These are phyloP conservation scores for Tolypeutes matacus DNA, from an alignment of 2,797 vertebrate species.

Conservation along the genomic window DNA sequence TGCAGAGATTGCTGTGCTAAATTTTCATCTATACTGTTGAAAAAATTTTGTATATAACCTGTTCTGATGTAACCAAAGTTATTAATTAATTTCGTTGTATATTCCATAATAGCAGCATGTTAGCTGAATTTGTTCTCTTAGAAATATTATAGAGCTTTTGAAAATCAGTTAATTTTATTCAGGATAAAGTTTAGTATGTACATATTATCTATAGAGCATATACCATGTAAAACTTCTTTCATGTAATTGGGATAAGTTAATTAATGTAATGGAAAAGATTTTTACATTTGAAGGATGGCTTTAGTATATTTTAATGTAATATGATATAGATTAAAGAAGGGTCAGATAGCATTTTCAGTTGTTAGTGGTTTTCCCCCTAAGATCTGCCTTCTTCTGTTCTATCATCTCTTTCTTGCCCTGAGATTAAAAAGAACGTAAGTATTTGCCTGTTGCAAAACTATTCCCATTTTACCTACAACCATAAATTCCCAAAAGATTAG, in stretches of 20 bases:
- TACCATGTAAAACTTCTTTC: background rate
- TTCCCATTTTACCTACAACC: background rate
- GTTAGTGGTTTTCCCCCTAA: background rate
- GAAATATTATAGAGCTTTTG: background rate
- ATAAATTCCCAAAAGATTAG: background rate
- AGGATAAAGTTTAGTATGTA: background rate
- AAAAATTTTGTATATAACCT: background rate
- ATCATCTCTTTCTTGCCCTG: background rate
- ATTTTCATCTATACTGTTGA: background rate
- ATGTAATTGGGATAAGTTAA: background rate
- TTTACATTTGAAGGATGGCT: background rate
- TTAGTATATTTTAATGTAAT: background rate
- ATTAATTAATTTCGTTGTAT: background rate
- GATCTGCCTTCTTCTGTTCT: background rate
- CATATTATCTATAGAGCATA: background rate
- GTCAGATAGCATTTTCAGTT: slow-evolving; percentile 1
- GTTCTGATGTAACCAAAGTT: background rate
- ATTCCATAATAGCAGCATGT: background rate
- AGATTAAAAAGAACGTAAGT: background rate
- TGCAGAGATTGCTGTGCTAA: background rate
- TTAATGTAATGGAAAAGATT: background rate
- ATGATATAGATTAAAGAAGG: slow-evolving; percentile 3
- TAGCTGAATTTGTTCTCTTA: background rate
- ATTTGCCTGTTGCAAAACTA: background rate
- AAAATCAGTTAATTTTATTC: background rate